Base-by-base conservation (phyloP, 1,140 invertebrate species). In the Zaprionus nigranus region DNA sequence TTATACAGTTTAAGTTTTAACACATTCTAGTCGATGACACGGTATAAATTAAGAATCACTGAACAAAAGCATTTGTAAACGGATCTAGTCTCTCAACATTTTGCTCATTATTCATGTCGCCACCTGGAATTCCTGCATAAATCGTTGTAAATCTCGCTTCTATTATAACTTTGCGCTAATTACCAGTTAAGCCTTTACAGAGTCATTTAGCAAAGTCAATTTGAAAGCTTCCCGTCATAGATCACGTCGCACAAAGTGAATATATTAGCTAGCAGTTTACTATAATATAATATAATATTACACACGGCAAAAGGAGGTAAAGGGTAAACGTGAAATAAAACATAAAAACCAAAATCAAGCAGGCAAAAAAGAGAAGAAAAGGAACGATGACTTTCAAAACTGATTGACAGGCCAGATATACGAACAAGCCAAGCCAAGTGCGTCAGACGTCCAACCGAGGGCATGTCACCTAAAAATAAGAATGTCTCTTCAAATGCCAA, bases 391-490 rank as follows among this genome's bases (percentile, higher is more conserved):
- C 79, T 90, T 91, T 82, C 72, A 81, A 66, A 90, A 86, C 68
- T 86, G 86, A 90, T 90, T 90, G 82, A 85, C 82, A 82, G 77
- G 53, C 67, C 36, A 85, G 77, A 90, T 75, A 90, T 75, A 74
- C 62, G 69, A 75, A 57, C 56, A 75, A 68, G 30, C 38, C 56
- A 75, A 70, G 30, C 38, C 72, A 74, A 72, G 79, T 79, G 79
- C 58, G 79, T 70, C 81, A 81, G 90, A 91, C 82, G 81, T 88
- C 86, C 85, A 74, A 82, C 90, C 78, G 90, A 85, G 90, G 90
- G 86, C 78, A 91, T 90, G 90, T 92, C 90, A 88, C 86, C 90
- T 92, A 92, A 92, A 92, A 92, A 92, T 92, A 92, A 82, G 87
- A 90, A 84, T 90, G 82, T 91, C 86, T 90, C 81, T 81, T 86